These are phyloP conservation scores for Trididemnum nubilum DNA, from an alignment of 23 tunicate genomes.

Conservation along the genomic window DNA sequence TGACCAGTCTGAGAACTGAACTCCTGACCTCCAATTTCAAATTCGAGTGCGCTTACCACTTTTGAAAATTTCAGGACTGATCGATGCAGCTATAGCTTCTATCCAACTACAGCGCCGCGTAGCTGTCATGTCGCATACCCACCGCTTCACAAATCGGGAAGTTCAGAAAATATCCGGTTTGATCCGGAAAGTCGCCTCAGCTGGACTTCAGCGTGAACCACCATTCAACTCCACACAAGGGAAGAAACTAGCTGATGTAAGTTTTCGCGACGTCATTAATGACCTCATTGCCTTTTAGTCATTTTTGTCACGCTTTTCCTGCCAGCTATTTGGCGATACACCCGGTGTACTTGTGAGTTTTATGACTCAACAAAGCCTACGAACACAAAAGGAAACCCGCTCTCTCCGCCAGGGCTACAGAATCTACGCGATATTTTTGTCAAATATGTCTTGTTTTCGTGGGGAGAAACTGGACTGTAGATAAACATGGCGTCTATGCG, in stretches of 20 bases:
- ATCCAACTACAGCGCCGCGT: neutral
- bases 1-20: too few relatives aligned
- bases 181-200: neutral
- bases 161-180: neutral
- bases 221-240: neutral
- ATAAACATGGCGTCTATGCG: too few relatives aligned
- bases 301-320: neutral
- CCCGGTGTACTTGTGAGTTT: neutral
- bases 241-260: slow-evolving; percentile 6
- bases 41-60: too few relatives aligned
- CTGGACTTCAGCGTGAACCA: neutral
- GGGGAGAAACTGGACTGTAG: too few relatives aligned
- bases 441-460: too few relatives aligned
- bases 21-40: too few relatives aligned
- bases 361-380: neutral
- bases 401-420: too few relatives aligned
- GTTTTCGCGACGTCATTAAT: neutral
- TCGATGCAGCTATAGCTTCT: neutral
- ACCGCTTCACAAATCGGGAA: neutral
- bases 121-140: neutral
- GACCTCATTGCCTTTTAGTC: neutral
- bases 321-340: neutral
- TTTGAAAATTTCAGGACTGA: too few relatives aligned
- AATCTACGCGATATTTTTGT: too few relatives aligned
- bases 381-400: too few relatives aligned